phyloP scores from a whole-genome alignment of 2,888 invertebrate species.

The Dendrolimus houi region DNA sequence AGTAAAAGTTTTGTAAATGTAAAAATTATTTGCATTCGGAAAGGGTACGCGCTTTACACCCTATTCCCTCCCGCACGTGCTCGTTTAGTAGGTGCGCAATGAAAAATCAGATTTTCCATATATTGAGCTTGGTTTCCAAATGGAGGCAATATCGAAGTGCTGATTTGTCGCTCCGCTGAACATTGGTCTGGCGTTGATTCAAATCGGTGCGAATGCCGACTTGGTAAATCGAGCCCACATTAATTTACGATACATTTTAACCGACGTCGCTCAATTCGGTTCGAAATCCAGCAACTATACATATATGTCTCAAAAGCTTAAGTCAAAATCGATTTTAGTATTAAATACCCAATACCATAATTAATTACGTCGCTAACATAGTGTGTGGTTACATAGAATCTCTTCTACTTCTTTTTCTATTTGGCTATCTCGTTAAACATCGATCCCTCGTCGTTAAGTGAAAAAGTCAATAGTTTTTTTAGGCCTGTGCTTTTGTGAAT shows the following conservation, averaged over 20 bases:
- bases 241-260: background rate
- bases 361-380: too few relatives aligned
- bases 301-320: too few relatives aligned
- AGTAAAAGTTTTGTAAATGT: conserved; percentile 29
- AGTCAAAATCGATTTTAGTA: too few relatives aligned
- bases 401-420: too few relatives aligned
- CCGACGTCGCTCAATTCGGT: background rate
- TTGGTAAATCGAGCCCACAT: conserved; percentile 33
- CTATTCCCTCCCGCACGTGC: conserved; percentile 12
- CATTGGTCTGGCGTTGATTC: conserved; percentile 70
- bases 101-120: conserved; percentile 65
- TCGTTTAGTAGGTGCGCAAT: conserved; percentile 31
- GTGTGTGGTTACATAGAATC: too few relatives aligned
- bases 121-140: conserved; percentile 65
- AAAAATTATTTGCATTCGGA: conserved; percentile 21
- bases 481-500: too few relatives aligned
- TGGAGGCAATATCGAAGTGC: conserved; percentile 73
- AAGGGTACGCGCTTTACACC: background rate
- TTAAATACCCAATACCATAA: too few relatives aligned
- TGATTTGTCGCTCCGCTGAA: conserved; percentile 71
- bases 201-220: conserved; percentile 53
- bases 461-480: too few relatives aligned
- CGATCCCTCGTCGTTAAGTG: too few relatives aligned
- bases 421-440: too few relatives aligned
- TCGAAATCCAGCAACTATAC: too few relatives aligned